Evolutionary conservation across 2,888 invertebrate genomes (phyloP).

Genomic region (Ormyrus rosae): DNA sequence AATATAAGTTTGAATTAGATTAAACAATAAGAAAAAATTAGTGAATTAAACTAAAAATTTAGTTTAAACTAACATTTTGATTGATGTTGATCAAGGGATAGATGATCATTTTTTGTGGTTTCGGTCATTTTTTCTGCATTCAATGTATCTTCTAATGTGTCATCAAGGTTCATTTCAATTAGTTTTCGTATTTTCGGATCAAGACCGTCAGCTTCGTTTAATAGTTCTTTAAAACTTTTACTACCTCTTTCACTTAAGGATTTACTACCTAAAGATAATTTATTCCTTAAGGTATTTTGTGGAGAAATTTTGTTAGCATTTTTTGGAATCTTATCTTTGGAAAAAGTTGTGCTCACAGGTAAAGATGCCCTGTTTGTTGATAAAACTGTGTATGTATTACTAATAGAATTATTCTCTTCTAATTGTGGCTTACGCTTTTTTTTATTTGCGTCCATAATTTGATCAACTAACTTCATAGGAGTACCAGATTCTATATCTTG

Average conservation of each 20-base stretch:
- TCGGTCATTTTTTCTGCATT: not conserved
- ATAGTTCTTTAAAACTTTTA: slow-evolving; percentile 27
- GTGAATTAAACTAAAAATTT: slow-evolving; percentile 4
- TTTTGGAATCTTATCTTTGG: slow-evolving; percentile 18
- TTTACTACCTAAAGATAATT: slow-evolving; percentile 66
- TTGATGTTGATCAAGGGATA: slow-evolving; percentile 26
- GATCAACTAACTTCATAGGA: slow-evolving; percentile 69
- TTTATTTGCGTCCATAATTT: slow-evolving; percentile 67
- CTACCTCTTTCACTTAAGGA: slow-evolving; percentile 8
- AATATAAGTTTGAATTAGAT: slow-evolving; percentile 1
- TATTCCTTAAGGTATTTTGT: slow-evolving; percentile 49
- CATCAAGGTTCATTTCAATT: slow-evolving; percentile 38
- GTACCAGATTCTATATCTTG: slow-evolving; percentile 62
- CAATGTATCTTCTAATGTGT: slow-evolving; percentile 6
- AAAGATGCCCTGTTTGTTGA: slow-evolving; percentile 60
- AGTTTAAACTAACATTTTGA: slow-evolving; percentile 12
- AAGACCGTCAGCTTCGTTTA: slow-evolving; percentile 13
- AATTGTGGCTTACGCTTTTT: slow-evolving; percentile 55
- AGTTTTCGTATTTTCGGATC: slow-evolving; percentile 41
- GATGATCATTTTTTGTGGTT: slow-evolving; percentile 7
- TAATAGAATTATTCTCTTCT: slow-evolving; percentile 44
- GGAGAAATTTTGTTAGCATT: slow-evolving; percentile 29
- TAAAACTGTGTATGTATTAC: slow-evolving; percentile 61
- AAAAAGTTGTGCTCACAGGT: slow-evolving; percentile 50
- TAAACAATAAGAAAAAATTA: not conserved